These are phyloP conservation scores for Hippocampus zosterae DNA, from an alignment of 2,113 vertebrate genomes.

Conservation along the genomic window DNA sequence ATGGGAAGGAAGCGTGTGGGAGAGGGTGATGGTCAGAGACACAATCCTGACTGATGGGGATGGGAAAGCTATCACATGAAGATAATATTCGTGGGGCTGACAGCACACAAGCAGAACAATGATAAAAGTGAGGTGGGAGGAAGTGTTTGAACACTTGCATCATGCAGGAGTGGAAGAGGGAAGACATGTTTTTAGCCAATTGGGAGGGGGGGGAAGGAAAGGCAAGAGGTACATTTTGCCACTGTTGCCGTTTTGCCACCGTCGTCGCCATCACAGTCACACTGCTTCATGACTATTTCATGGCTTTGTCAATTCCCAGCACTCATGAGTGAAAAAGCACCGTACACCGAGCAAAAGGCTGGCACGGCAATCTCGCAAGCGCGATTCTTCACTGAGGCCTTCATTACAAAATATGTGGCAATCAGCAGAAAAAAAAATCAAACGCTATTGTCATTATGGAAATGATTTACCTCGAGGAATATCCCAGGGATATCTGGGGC, in stretches of 20 bases:
- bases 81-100: slow-evolving; percentile 27
- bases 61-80: slow-evolving; percentile 35
- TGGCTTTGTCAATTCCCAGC: slow-evolving; percentile 51
- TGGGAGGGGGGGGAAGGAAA: not conserved
- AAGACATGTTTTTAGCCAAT: slow-evolving; percentile 17
- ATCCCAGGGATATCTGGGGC: not conserved
- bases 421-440: not conserved
- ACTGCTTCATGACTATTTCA: slow-evolving; percentile 60
- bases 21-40: slow-evolving; percentile 14
- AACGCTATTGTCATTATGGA: not conserved
- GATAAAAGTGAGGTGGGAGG: slow-evolving; percentile 1
- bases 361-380: slow-evolving; percentile 19
- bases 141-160: slow-evolving; percentile 27
- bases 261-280: slow-evolving; percentile 38
- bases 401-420: not conserved
- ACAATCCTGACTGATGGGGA: slow-evolving; percentile 30
- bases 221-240: slow-evolving; percentile 5
- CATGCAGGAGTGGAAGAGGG: slow-evolving; percentile 2
- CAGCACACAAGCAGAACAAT: slow-evolving; percentile 6
- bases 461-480: not conserved
- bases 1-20: not conserved
- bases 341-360: slow-evolving; percentile 29
- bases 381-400: not conserved
- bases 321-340: slow-evolving; percentile 34
- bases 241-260: slow-evolving; percentile 42